Conservation (phyloP, 2,797 vertebrate species). For the Masticophis lateralis region DNA sequence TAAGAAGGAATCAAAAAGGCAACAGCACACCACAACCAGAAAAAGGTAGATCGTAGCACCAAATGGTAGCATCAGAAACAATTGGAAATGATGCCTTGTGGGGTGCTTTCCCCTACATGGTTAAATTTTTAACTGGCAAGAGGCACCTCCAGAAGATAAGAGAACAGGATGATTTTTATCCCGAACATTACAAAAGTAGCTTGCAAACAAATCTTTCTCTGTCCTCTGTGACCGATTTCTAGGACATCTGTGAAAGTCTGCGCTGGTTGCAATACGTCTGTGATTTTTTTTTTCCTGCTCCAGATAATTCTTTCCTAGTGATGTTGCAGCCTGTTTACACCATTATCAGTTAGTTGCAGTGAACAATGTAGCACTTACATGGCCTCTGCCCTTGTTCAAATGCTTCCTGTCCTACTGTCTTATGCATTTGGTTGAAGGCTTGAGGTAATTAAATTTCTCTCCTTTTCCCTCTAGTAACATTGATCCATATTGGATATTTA, state of each 20-base stretch:
- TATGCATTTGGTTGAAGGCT: constrained; percentile 41
- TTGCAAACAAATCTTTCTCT: background rate
- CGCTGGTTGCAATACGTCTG: background rate
- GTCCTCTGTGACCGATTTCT: background rate
- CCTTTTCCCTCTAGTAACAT: constrained; percentile 47
- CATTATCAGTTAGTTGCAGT: constrained; percentile 34
- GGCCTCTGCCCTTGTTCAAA: constrained; percentile 40
- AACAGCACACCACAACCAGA: background rate
- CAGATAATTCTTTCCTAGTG: constrained; percentile 6
- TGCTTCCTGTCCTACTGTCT: background rate
- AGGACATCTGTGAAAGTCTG: background rate
- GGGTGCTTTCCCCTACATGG: background rate
- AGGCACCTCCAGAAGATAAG: background rate
- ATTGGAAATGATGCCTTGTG: background rate
- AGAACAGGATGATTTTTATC: background rate
- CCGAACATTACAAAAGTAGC: background rate
- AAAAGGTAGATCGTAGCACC: background rate
- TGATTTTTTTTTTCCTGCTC: background rate
- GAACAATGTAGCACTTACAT: constrained; percentile 29
- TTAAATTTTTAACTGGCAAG: background rate
- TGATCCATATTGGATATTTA: constrained; percentile 57
- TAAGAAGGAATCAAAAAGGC: background rate
- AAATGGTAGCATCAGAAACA: background rate
- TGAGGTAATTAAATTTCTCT: constrained; percentile 65
- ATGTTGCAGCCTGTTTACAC: constrained; percentile 24